Percentiles rank a stretch among this genome's conserved stretches.
Evolutionary conservation across 2,888 invertebrate genomes (phyloP).

Genomic region (Melanostoma mellinum): DNA sequence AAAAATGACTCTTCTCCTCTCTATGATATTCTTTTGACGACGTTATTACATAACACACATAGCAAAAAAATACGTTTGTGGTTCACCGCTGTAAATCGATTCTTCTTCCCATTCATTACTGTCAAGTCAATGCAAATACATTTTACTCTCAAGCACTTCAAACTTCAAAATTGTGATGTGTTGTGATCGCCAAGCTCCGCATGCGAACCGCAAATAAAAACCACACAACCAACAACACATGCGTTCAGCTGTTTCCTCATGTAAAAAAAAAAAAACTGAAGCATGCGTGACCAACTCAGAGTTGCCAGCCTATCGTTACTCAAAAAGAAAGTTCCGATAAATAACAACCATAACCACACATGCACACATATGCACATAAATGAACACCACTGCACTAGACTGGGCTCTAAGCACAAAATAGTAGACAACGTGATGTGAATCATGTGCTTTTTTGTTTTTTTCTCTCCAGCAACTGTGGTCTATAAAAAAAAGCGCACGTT

Average conservation of each 20-base stretch:
- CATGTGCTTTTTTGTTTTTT: constrained; percentile 26
- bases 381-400: neutral
- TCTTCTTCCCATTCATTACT: neutral
- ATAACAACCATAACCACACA: constrained; percentile 27
- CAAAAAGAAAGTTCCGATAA: constrained; percentile 50
- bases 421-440: constrained; percentile 17
- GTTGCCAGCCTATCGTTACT: constrained; percentile 33
- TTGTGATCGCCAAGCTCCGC: constrained; percentile 17
- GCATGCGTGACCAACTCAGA: constrained; percentile 54
- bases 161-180: constrained; percentile 16
- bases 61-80: constrained; percentile 8
- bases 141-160: neutral
- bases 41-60: too few species aligned
- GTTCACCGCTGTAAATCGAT: constrained; percentile 34
- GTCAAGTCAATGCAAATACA: too few species aligned
- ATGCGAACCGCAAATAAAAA: constrained; percentile 16
- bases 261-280: constrained; percentile 55
- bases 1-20: too few species aligned
- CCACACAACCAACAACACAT: constrained; percentile 32
- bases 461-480: constrained; percentile 3
- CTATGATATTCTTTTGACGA: too few species aligned
- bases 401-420: neutral
- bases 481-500: constrained; percentile 30
- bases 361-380: neutral
- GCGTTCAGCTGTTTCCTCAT: constrained; percentile 66